These are phyloP conservation scores for Danio tinwini DNA, from an alignment of 2,797 vertebrate species.

Conservation along the genomic window DNA sequence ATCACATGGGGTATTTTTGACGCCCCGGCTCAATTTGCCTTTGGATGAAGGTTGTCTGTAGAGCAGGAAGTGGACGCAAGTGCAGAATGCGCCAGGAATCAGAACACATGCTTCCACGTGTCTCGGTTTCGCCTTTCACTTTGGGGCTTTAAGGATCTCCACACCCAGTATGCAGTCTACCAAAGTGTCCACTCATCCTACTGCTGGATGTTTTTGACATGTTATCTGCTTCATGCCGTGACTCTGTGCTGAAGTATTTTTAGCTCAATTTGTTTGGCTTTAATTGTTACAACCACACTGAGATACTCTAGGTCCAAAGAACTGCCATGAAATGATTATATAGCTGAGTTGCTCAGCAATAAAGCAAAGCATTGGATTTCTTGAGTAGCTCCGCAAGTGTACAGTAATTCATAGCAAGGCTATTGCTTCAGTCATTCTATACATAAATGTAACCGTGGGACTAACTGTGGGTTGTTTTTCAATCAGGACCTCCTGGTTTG, in stretches of 20 bases:
- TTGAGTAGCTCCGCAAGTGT: background rate
- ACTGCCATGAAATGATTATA: slow-evolving; percentile 8
- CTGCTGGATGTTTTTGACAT: slow-evolving; percentile 45
- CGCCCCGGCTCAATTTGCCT: slow-evolving; percentile 64
- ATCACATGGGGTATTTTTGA: slow-evolving; percentile 69
- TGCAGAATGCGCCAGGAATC: slow-evolving; percentile 76
- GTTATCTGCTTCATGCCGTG: slow-evolving; percentile 31
- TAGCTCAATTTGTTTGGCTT: slow-evolving; percentile 7
- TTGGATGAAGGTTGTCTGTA: slow-evolving; percentile 74
- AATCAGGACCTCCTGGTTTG: slow-evolving; percentile 62
- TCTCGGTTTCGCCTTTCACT: slow-evolving; percentile 66
- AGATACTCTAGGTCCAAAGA: background rate
- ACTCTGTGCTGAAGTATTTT: slow-evolving; percentile 21
- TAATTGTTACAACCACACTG: background rate
- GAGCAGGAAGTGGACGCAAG: slow-evolving; percentile 78
- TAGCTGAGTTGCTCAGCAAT: slow-evolving; percentile 7
- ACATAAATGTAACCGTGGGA: slow-evolving; percentile 47
- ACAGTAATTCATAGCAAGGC: background rate
- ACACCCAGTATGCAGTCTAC: slow-evolving; percentile 52
- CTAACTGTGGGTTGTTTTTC: slow-evolving; percentile 65
- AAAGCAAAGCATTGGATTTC: slow-evolving; percentile 16
- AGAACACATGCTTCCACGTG: slow-evolving; percentile 65
- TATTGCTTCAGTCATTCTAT: slow-evolving; percentile 40
- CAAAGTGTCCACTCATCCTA: slow-evolving; percentile 46
- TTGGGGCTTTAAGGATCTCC: slow-evolving; percentile 55